Base-by-base conservation (phyloP, 1,140 invertebrate species). In the Bacillus rossius region DNA sequence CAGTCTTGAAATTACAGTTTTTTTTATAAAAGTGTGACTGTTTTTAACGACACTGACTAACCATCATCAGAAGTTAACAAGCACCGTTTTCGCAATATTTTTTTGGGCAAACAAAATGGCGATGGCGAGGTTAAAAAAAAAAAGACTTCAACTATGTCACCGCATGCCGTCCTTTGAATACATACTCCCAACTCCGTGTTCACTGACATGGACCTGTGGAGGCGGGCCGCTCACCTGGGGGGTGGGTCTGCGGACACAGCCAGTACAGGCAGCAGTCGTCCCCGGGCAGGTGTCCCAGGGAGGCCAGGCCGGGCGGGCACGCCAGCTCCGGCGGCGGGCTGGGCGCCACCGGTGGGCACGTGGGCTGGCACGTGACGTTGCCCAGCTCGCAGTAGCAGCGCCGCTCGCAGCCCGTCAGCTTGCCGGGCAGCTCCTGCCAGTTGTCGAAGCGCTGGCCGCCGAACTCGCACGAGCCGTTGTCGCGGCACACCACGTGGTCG, bases 301-400 rank as follows among this genome's bases (percentile, higher is more conserved):
- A 79, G 0, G 89, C 87, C 53, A 82, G 72, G 7, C 76, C 71
- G 0, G 81, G 75, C 1, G 84, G 79, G 71, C 92, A 95, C 1
- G 79, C 79, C 43, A 95, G 67, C 23, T 79, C 82, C 5, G 81
- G 67, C 0, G 92, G 91, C 2, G 92, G 91, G 26, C 81, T 62
- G 1, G 87, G 81, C 7, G 86, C 72, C 0, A 94, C 79, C 0
- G 85, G 84, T 2, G 85, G 81, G 76, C 93, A 96, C 16, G 83
- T 79, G 3, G 84, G 80, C 59, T 88, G 83, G 67, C 93, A 96
- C 45, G 90, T 87, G 4, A 95, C 78, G 61, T 89, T 88, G 22
- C 92, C 91, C 70, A 87, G 85, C 68, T 92, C 88, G 66, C 92
- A 95, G 70, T 84, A 91, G 72, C 92, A 96, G 64, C 84, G 78